Evolutionary conservation across 2,113 vertebrate genomes (phyloP).

Genomic region (Seriola rivoliana): DNA sequence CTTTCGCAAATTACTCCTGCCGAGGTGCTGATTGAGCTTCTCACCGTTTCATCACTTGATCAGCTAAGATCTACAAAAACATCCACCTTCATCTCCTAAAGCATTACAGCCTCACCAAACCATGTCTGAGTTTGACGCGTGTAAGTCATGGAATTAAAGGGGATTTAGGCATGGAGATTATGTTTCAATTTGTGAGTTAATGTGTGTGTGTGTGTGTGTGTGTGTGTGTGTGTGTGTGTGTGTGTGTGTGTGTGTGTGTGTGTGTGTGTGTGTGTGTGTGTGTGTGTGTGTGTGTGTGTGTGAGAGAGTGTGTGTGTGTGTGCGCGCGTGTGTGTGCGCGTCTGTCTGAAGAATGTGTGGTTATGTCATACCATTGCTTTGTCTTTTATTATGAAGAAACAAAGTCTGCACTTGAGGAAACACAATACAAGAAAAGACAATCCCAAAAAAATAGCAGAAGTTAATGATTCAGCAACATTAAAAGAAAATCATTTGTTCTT

Average conservation of each 20-base stretch:
- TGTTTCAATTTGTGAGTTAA: constrained; percentile 11
- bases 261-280: neutral
- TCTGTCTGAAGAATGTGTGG: neutral
- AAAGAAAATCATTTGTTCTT: neutral
- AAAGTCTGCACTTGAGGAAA: neutral
- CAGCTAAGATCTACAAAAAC: constrained; percentile 19
- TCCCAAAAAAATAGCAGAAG: neutral
- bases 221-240: neutral
- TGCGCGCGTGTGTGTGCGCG: neutral
- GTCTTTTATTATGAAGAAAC: neutral
- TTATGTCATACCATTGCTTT: neutral
- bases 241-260: neutral
- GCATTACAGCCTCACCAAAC: constrained; percentile 22
- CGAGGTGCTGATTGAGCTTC: constrained; percentile 26
- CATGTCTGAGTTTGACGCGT: constrained; percentile 25
- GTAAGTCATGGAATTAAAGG: constrained; percentile 39
- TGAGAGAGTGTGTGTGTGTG: too few species aligned
- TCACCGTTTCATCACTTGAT: constrained; percentile 13
- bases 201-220: neutral
- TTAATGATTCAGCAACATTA: too few species aligned
- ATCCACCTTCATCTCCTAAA: constrained; percentile 3
- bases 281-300: neutral
- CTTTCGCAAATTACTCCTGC: neutral
- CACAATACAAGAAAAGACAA: neutral
- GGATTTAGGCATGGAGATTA: constrained; percentile 35